Evolutionary conservation across 2,797 vertebrate genomes (phyloP).

Genomic region (Glossophaga mutica): DNA sequence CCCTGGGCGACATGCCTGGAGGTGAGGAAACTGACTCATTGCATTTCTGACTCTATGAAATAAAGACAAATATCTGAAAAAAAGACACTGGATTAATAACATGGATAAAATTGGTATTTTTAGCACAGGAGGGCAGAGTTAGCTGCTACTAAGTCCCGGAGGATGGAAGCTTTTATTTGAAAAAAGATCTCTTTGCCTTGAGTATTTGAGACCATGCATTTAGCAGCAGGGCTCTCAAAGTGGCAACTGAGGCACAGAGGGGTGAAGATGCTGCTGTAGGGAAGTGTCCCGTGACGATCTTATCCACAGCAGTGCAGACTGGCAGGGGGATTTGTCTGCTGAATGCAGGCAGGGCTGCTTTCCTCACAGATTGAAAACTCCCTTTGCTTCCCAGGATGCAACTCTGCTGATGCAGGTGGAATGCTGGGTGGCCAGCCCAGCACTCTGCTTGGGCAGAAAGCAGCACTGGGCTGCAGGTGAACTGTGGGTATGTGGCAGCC

Average conservation of each 20-base stretch:
- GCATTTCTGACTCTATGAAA: conserved; percentile 57
- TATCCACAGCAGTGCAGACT: background rate
- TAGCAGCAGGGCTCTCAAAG: background rate
- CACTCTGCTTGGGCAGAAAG: background rate
- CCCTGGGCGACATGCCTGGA: conserved; percentile 21
- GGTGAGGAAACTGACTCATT: conserved; percentile 70
- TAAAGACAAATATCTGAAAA: conserved; percentile 53
- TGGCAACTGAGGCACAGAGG: background rate
- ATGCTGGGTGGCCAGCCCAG: background rate
- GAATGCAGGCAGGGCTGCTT: background rate
- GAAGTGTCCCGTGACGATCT: background rate
- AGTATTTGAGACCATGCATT: background rate
- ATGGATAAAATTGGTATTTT: conserved; percentile 45
- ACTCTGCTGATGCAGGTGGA: background rate
- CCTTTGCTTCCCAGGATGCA: background rate
- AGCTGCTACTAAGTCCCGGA: conserved; percentile 17
- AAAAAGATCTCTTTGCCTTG: background rate
- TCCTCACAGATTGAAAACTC: background rate
- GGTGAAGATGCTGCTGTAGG: background rate
- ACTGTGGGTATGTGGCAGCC: background rate
- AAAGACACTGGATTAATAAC: conserved; percentile 52
- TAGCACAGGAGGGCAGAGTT: conserved; percentile 42
- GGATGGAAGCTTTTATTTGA: conserved; percentile 2
- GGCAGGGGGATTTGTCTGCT: background rate
- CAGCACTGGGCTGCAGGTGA: background rate